Base-by-base conservation (phyloP, 2,888 invertebrate species). In the Pollenia angustigena region DNA sequence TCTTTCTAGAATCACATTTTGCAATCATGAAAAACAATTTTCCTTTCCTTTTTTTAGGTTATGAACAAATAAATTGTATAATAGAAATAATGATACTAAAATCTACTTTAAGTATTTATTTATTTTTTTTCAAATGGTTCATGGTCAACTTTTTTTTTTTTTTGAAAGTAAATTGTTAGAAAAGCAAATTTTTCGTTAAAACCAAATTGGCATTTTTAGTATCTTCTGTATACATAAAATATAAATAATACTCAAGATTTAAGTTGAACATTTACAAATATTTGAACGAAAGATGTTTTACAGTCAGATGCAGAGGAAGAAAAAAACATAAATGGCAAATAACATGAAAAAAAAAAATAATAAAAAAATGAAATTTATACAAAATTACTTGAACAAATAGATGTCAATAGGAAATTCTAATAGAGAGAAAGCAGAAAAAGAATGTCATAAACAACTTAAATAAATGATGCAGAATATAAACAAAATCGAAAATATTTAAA, bases 391-490 rank as follows among this genome's bases (percentile, higher is more conserved):
- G 40, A 80, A 48, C 40, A 81, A 66, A 81, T 85, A 74, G 81
- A 78, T 78, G 78, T 81, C 85, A 79, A 79, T 81, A 48, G 54
- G 68, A 74, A 79, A 71, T 74, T 75, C 18, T 40, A 12, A 12
- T 18, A 23, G 4, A 42, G 12, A 40, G 23, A 62, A 54, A 9
- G 32, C 32, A 32, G 64, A 54, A 52, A 40, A 54, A 44, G 60
- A 50, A 50, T 68, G 72, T 54, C 81, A 74, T 85, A 81, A 81
- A 81, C 85, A 78, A 74, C 68, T 81, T 62, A 68, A 69, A 60
- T 60, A 78, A 81, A 85, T 78, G 72, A 68, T 58, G 76, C 85
- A 74, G 58, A 78, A 81, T 78, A 60, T 74, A 62, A 81, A 71
- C 48, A 72, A 32, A 58, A 60, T 66, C 9, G 9, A 72, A 72